Conservation (phyloP, 1,140 invertebrate genomes). For the Drosophila eugracilis region DNA sequence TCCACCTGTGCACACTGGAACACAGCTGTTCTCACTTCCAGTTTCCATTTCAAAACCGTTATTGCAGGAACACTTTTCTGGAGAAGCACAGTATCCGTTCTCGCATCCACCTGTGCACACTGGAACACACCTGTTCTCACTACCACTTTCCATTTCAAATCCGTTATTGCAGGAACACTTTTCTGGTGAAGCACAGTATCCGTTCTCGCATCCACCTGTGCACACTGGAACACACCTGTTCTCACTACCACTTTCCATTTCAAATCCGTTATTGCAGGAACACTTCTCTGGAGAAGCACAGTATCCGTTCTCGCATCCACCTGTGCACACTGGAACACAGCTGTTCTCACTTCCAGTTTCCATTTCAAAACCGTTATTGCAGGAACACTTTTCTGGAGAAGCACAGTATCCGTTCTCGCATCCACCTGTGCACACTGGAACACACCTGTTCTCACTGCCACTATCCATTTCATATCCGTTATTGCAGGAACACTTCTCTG, state of each 20-base stretch:
- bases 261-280: constrained; percentile 8
- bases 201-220: constrained; percentile 5
- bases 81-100: constrained; percentile 4
- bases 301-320: constrained; percentile 20
- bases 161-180: background rate
- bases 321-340: constrained; percentile 17
- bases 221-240: constrained; percentile 26
- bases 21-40: constrained; percentile 2
- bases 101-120: constrained; percentile 8
- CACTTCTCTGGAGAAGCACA: constrained; percentile 16
- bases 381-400: constrained; percentile 20
- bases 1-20: constrained; percentile 10
- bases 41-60: background rate
- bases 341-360: constrained; percentile 40
- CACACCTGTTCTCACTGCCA: constrained; percentile 6
- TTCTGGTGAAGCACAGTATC: background rate
- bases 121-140: constrained; percentile 7
- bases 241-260: background rate
- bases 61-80: background rate
- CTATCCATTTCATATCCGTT: constrained; percentile 2
- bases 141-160: background rate
- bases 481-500: constrained; percentile 18
- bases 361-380: constrained; percentile 85
- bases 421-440: constrained; percentile 6
- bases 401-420: constrained; percentile 43